Percentiles rank a stretch among this genome's conserved stretches.
Evolutionary conservation across 2,888 invertebrate genomes (phyloP).

Genomic region (Eupithecia tripunctaria): DNA sequence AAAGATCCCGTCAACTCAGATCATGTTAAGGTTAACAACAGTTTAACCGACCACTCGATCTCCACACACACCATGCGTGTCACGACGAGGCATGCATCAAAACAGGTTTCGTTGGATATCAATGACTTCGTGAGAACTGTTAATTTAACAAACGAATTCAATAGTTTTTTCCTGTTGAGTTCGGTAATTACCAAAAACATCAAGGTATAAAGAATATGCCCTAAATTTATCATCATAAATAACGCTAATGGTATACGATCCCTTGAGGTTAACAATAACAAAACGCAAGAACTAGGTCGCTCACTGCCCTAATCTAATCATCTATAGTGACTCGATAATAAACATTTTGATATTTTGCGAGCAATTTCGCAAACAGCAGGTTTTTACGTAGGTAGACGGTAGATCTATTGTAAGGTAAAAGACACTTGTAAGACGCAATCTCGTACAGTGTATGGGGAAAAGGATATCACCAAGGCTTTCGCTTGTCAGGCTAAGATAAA

Average conservation of each 20-base stretch:
- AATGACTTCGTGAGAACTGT: constrained; percentile 39
- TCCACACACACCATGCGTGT: constrained; percentile 37
- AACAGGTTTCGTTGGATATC: constrained; percentile 41
- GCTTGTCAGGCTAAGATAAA: constrained; percentile 55
- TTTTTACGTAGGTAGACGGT: background rate
- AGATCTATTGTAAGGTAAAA: background rate
- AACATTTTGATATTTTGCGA: constrained; percentile 1
- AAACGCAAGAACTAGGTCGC: constrained; percentile 39
- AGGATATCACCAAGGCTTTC: constrained; percentile 21
- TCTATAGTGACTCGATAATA: background rate
- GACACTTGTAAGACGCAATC: constrained; percentile 24
- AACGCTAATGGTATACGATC: constrained; percentile 36
- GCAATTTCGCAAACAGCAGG: background rate
- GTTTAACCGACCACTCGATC: constrained; percentile 31
- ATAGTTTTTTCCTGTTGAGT: constrained; percentile 24
- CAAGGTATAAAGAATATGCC: constrained; percentile 7
- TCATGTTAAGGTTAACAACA: constrained; percentile 34
- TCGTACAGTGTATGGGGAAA: constrained; percentile 24
- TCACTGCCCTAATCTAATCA: constrained; percentile 23
- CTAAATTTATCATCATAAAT: constrained; percentile 28
- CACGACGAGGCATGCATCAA: constrained; percentile 38
- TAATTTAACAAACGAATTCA: constrained; percentile 26
- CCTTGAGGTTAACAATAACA: constrained; percentile 28
- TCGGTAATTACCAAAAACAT: background rate
- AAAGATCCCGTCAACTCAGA: constrained; percentile 24